A percentile compares a stretch with the other conserved stretches of the same genome.
Conservation (phyloP, 2,113 vertebrate species). For the Speoplatyrhinus poulsoni region DNA sequence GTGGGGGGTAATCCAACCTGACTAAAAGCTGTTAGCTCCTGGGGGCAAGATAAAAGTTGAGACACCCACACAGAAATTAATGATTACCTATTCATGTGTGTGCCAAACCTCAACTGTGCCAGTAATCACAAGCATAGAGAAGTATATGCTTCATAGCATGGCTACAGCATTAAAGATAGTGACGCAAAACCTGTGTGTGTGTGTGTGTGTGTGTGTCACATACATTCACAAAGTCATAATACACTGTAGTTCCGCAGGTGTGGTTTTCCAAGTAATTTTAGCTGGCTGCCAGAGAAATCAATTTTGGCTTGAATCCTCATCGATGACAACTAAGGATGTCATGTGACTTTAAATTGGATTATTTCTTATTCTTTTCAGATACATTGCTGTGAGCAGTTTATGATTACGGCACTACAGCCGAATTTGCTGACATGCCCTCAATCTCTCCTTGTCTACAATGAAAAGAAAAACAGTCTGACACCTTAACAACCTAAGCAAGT, state of each 20-base stretch:
- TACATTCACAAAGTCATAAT: background rate
- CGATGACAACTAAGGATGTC: conserved; percentile 11
- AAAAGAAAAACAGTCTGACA: conserved; percentile 29
- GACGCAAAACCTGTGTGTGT: conserved; percentile 5
- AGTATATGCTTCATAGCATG: background rate
- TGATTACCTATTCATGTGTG: background rate
- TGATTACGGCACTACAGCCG: conserved; percentile 27
- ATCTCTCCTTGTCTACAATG: conserved; percentile 31
- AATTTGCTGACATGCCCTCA: conserved; percentile 31
- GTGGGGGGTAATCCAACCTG: conserved; percentile 14
- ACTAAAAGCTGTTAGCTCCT: conserved; percentile 11
- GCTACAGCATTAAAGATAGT: conserved; percentile 14
- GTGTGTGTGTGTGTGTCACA: background rate
- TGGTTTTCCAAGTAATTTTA: conserved; percentile 1
- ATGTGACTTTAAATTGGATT: background rate
- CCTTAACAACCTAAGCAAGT: background rate
- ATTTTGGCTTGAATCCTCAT: conserved; percentile 4
- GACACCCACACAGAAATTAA: conserved; percentile 5
- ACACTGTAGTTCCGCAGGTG: background rate
- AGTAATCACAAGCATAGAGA: conserved; percentile 15
- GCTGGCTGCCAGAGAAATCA: background rate
- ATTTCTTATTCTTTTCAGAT: background rate
- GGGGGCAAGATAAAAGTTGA: conserved; percentile 7
- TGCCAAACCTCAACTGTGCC: background rate
- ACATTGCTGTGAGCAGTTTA: conserved; percentile 18